phyloP scores from a whole-genome alignment of 2,888 invertebrate genomes.

The Philereme vetulata region DNA sequence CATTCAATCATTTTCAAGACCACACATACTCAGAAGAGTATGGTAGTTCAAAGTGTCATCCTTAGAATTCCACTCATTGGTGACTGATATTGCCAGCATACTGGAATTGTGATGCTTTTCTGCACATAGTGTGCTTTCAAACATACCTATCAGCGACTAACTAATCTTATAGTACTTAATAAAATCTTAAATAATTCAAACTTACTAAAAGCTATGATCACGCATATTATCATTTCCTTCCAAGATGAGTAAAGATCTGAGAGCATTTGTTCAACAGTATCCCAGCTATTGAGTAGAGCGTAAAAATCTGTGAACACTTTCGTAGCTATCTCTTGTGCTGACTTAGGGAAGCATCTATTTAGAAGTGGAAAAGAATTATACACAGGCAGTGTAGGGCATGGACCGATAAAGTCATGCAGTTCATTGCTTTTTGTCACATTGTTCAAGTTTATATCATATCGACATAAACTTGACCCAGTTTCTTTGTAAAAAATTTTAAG shows the following conservation, averaged over 20 bases:
- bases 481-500: constrained; percentile 88
- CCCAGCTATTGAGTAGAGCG: constrained; percentile 93
- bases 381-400: constrained; percentile 92
- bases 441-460: constrained; percentile 86
- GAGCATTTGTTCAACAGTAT: constrained; percentile 93
- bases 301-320: constrained; percentile 89
- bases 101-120: too few species aligned
- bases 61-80: too few species aligned
- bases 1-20: too few species aligned
- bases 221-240: constrained; percentile 92
- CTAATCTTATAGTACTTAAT: too few species aligned
- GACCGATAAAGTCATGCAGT: constrained; percentile 84
- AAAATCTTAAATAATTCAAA: constrained; percentile 36
- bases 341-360: constrained; percentile 93
- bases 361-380: constrained; percentile 90
- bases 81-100: too few species aligned
- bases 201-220: constrained; percentile 92
- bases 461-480: constrained; percentile 90
- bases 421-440: constrained; percentile 70
- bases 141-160: too few species aligned
- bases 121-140: too few species aligned
- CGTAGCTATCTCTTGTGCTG: constrained; percentile 86
- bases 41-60: too few species aligned
- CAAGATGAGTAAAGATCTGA: constrained; percentile 95
- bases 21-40: too few species aligned